Base-by-base conservation (phyloP, 2,113 vertebrate genomes). In the Ptychochromis oligacanthus region DNA sequence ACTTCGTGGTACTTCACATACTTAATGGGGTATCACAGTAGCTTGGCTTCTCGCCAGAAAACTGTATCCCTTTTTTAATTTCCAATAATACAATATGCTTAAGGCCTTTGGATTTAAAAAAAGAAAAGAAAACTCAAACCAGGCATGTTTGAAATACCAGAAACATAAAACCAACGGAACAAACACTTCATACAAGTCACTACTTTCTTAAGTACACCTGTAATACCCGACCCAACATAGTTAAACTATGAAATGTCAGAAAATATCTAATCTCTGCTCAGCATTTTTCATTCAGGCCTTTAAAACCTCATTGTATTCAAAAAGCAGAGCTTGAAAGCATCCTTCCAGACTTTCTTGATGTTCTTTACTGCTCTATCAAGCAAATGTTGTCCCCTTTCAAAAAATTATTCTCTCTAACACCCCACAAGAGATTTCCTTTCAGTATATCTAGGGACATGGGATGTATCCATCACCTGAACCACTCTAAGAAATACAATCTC, bases 311-410 rank as follows among this genome's bases (percentile, higher is more conserved):
- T 60, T 4, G 52, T 65, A 70, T 61, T 74, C 46, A n/a, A 54
- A 72, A 18, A 5, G 46, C 46, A 54, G 67, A 20, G 7, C 17
- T 13, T 34, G 13, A 88, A 76, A 79, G 38, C 46, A 3, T 77
- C 64, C 40, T 55, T 79, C 28, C 56, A 76, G 81, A 83, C 79
- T 49, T 43, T 22, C 67, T 64, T 40, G 65, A n/a, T 58, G 83
- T 38, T 74, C 64, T 64, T 61, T 24, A 55, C 76, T 59, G 31
- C 74, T 81, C 80, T 82, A 82, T 89, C 90, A 86, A 31, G 75
- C 81, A 80, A 90, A 89, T 67, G 77, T 65, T 24, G 59, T 64
- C 77, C 57, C 57, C 55, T n/a, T 17, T 87, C 64, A 28, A 54
- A 75, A n/a, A 76, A 79, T 18, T 52, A 79, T 82, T 79, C 74